phyloP scores from a whole-genome alignment of 2,888 invertebrate genomes.

The Halocaridina rubra region DNA sequence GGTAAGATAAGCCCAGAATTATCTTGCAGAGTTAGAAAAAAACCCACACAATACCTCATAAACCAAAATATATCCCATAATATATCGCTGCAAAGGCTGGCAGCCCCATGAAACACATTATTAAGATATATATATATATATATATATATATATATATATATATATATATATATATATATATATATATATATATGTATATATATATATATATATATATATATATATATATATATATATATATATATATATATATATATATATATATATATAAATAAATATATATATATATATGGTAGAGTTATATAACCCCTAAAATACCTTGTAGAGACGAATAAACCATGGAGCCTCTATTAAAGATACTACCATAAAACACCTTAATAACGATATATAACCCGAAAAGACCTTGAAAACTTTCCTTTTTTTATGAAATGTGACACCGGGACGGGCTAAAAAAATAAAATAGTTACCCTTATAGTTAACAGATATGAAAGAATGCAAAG shows the following conservation, averaged over 20 bases:
- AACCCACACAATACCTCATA: too few relatives aligned
- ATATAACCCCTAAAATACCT: background rate
- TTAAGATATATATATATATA: background rate
- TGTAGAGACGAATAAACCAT: background rate
- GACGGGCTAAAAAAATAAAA: too few relatives aligned
- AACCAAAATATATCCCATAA: too few relatives aligned
- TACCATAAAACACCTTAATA: too few relatives aligned
- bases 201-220: constrained; percentile 1
- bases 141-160: background rate
- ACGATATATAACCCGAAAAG: background rate
- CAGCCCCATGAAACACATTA: too few relatives aligned
- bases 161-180: background rate
- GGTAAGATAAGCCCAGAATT: too few relatives aligned
- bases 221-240: constrained; percentile 17
- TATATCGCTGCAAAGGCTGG: too few relatives aligned
- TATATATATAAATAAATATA: constrained; percentile 6
- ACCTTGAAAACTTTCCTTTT: background rate
- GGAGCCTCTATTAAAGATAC: too few relatives aligned
- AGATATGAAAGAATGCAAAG: too few relatives aligned
- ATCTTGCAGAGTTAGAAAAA: too few relatives aligned
- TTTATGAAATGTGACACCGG: too few relatives aligned
- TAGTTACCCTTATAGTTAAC: too few relatives aligned
- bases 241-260: constrained; percentile 19
- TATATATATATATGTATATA: background rate
- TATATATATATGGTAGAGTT: background rate